Evolutionary conservation across 2,888 invertebrate genomes (phyloP).

Genomic region (Parapristionchus giblindavisi): DNA sequence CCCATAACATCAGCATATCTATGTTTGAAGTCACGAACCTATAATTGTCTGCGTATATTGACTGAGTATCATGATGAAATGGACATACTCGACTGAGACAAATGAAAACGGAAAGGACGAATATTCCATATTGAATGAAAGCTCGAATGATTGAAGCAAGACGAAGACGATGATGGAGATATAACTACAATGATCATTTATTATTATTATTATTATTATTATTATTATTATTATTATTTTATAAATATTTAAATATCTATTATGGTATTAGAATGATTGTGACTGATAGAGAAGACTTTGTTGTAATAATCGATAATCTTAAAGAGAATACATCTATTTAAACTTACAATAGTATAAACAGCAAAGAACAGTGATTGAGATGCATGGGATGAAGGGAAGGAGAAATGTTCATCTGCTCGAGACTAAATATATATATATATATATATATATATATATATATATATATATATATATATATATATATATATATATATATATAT

Average conservation of each 20-base stretch:
- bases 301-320: neutral
- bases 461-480: slow-evolving; percentile 21
- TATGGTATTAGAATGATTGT: no score
- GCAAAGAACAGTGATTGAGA: slow-evolving; percentile 54
- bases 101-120: slow-evolving; percentile 54
- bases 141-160: slow-evolving; percentile 41
- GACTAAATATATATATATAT: slow-evolving; percentile 30
- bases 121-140: slow-evolving; percentile 54
- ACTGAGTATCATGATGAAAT: neutral
- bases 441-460: neutral
- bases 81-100: slow-evolving; percentile 55
- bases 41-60: neutral
- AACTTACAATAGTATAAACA: slow-evolving; percentile 57
- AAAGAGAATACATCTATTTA: neutral
- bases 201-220: no score
- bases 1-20: slow-evolving; percentile 55
- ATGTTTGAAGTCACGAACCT: slow-evolving; percentile 56
- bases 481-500: slow-evolving; percentile 6
- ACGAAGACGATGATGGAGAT: slow-evolving; percentile 56
- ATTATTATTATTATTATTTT: slow-evolving; percentile 24
- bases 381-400: slow-evolving; percentile 60
- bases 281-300: neutral
- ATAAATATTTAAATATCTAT: slow-evolving; percentile 19
- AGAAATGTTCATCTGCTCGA: slow-evolving; percentile 54
- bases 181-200: slow-evolving; percentile 48